Conservation (phyloP, 2,113 vertebrate species). For the Nematolebias whitei region DNA sequence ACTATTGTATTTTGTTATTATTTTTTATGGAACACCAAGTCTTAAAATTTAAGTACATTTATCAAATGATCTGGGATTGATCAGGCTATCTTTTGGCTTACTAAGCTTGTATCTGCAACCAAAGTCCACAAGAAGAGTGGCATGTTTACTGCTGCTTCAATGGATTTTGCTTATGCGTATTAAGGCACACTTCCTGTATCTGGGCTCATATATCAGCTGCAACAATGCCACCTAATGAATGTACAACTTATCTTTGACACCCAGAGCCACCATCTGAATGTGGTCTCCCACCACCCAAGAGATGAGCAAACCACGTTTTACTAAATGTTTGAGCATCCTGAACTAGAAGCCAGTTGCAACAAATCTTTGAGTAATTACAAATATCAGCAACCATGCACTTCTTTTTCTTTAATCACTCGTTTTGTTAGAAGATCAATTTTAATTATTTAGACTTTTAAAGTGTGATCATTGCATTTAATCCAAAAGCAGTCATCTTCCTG, state of each 20-base stretch:
- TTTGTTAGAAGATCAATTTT: not conserved
- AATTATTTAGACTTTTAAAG: conserved; percentile 5
- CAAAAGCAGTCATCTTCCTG: no score
- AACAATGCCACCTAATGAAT: conserved; percentile 3
- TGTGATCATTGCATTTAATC: not conserved
- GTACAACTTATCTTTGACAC: conserved; percentile 1
- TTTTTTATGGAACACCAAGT: no score
- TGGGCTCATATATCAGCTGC: conserved; percentile 4
- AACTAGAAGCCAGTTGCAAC: not conserved
- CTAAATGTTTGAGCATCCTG: not conserved
- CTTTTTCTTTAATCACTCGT: not conserved
- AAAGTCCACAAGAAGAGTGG: not conserved
- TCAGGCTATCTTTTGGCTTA: not conserved
- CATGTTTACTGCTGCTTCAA: conserved; percentile 4
- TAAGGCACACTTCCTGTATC: not conserved
- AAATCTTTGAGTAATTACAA: not conserved
- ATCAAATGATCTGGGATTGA: not conserved
- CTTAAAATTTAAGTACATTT: not conserved
- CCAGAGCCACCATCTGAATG: conserved; percentile 2
- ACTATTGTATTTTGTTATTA: no score
- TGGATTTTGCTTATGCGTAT: not conserved
- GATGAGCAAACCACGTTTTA: not conserved
- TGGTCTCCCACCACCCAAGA: not conserved
- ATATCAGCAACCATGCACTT: not conserved
- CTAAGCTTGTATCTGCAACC: not conserved